Evolutionary conservation across 2,797 vertebrate species (phyloP), one percentile per base, ranked within the genome.

Genomic region (Pteronotus mesoamericanus): DNA sequence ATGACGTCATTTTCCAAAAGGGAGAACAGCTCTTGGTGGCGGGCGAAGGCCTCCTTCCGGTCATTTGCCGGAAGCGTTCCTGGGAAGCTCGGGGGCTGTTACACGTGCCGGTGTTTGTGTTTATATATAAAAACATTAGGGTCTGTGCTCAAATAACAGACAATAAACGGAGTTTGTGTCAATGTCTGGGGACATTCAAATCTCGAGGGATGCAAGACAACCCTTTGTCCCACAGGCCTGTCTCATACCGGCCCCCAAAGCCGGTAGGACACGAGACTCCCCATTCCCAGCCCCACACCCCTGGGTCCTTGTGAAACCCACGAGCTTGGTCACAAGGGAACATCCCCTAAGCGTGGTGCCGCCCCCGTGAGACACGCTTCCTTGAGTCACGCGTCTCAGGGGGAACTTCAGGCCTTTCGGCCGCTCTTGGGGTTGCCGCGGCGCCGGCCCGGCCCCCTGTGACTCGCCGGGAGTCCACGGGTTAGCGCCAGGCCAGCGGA

Each of bases 341-440:
- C 42, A 55, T 26, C 53, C 59, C 26, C 53, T 26, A 9, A 72
- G 44, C 34, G 85, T 1, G 42, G 34, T 11, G 37, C 79, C 9
- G 37, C 44, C 66, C 22, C 0, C n/a, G 93, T 71, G 51, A 94
- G 86, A 87, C 94, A 74, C 3, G 32, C 34, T 71, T 87, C 46
- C 57, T 68, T 44, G 29, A 53, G 39, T 37, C 16, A 19, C 22
- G 64, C 19, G n/a, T 74, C 37, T 24, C 69, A 59, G 57, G 68
- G 59, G 72, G 77, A 83, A 87, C 57, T 46, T 55, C 14, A 29
- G 71, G 18, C 86, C 64, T 92, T 74, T 18, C 4, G 11, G n/a
- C n/a, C 64, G 24, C 18, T 79, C 61, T 29, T 29, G 46, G 71
- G 42, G 16, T 80, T 18, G 16, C 44, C 24, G 5, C 26, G 32